phyloP scores from a whole-genome alignment of 2,113 vertebrate genomes.

The Telmatochromis sp. region DNA sequence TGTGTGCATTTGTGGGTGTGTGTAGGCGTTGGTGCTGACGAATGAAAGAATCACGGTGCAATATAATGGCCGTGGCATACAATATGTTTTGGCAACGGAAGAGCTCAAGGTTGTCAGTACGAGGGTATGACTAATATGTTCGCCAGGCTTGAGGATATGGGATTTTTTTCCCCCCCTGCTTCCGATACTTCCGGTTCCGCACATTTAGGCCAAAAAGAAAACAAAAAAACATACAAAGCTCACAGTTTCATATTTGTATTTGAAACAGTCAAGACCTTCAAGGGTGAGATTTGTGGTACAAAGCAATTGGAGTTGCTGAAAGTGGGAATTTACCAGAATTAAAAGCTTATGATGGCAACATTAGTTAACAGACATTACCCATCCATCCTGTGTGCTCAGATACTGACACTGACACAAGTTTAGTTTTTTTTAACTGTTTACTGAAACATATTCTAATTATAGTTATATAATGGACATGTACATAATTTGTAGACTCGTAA shows the following conservation, averaged over 20 bases:
- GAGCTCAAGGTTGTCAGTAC: constrained; percentile 30
- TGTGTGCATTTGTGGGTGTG: constrained; percentile 9
- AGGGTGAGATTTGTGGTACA: not conserved
- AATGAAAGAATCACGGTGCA: not conserved
- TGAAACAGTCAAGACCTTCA: not conserved
- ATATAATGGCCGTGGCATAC: not conserved
- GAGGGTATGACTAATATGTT: constrained; percentile 41
- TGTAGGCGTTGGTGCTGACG: constrained; percentile 13
- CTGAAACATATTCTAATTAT: not conserved
- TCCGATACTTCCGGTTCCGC: not conserved
- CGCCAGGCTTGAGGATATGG: constrained; percentile 24
- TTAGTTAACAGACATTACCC: not conserved
- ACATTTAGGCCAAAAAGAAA: not conserved
- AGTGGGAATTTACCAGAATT: not conserved
- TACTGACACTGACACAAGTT: not conserved
- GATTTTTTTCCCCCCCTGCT: not conserved
- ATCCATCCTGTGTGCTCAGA: not conserved
- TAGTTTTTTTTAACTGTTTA: not conserved
- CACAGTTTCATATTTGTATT: not conserved
- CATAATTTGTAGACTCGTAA: not conserved
- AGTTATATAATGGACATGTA: not conserved
- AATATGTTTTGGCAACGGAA: constrained; percentile 2
- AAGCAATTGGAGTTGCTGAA: not conserved
- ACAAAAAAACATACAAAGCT: not conserved
- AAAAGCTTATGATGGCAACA: not conserved